Base-by-base conservation (phyloP, 1,140 invertebrate species). In the Bilobella aurantiaca region DNA sequence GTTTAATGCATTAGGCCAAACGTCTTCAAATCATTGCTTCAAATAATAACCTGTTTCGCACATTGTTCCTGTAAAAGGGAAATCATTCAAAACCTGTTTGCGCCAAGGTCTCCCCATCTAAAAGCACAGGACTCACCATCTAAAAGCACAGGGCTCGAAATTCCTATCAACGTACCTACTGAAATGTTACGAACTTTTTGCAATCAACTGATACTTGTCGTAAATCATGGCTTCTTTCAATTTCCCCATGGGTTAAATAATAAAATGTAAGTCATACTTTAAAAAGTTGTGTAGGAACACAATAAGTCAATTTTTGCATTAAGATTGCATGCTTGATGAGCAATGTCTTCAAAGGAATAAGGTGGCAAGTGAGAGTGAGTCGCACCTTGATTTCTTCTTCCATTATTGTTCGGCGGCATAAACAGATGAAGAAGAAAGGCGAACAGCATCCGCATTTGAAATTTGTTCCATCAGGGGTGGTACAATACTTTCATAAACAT, bases 101-200 rank as follows among this genome's bases (percentile, higher is more conserved):
- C n/a, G n/a, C n/a, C n/a, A n/a, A n/a, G n/a, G n/a, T n/a, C n/a
- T n/a, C n/a, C n/a, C n/a, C n/a, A n/a, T n/a, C n/a, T n/a, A n/a
- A n/a, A n/a, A n/a, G n/a, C n/a, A n/a, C n/a, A n/a, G n/a, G n/a
- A n/a, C n/a, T n/a, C n/a, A n/a, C n/a, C n/a, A n/a, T n/a, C n/a
- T n/a, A n/a, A n/a, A n/a, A n/a, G n/a, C n/a, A n/a, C n/a, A n/a
- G n/a, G n/a, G n/a, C n/a, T n/a, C n/a, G n/a, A n/a, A n/a, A n/a
- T n/a, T n/a, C n/a, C n/a, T n/a, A n/a, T n/a, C n/a, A n/a, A n/a
- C n/a, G n/a, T n/a, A n/a, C n/a, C n/a, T n/a, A n/a, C n/a, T n/a
- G 37, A 65, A 65, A n/a, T 65, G 60, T 61, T 65, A 57, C 2
- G 58, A 61, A 8, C 58, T 47, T 3, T 60, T 29, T 46, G 58